Percentiles rank a stretch among this genome's conserved stretches.
Evolutionary conservation across 1,140 invertebrate genomes (phyloP).

Genomic region (Phocides pigmalion): DNA sequence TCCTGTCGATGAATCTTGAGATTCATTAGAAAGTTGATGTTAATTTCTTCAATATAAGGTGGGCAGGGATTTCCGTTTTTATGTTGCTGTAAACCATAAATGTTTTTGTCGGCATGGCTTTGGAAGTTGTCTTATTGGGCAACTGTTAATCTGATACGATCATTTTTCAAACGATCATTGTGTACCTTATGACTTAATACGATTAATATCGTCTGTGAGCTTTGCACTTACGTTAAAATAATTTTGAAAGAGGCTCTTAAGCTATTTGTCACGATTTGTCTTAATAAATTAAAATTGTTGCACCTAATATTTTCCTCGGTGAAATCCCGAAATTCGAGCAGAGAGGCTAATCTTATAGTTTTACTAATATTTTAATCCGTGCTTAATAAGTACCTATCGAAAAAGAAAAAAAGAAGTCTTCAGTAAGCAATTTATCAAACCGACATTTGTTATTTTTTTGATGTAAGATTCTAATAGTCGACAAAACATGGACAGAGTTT

Average conservation of each 20-base stretch:
- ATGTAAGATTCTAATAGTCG: background rate
- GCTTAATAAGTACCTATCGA: too few species aligned
- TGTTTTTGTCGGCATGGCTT: slow-evolving; percentile 3
- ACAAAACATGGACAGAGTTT: background rate
- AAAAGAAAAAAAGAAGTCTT: too few species aligned
- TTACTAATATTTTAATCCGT: too few species aligned
- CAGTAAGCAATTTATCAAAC: too few species aligned
- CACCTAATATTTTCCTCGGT: too few species aligned
- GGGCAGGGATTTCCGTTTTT: background rate
- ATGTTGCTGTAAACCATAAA: background rate
- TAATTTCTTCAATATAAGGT: slow-evolving; percentile 23
- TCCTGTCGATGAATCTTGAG: slow-evolving; percentile 23
- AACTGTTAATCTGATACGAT: background rate
- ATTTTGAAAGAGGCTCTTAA: background rate
- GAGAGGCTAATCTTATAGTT: too few species aligned
- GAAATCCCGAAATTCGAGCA: too few species aligned
- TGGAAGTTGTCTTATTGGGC: background rate
- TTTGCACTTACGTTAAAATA: background rate
- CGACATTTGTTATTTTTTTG: too few species aligned
- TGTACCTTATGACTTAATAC: slow-evolving; percentile 5
- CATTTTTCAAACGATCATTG: background rate
- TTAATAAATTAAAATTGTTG: background rate
- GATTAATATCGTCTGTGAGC: background rate
- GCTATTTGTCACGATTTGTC: background rate
- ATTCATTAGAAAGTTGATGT: slow-evolving; percentile 52